Percentiles rank a stretch among this genome's conserved stretches.
These are phyloP conservation scores for Okamejei kenojei DNA, from an alignment of 2,797 vertebrate genomes.

Conservation along the genomic window DNA sequence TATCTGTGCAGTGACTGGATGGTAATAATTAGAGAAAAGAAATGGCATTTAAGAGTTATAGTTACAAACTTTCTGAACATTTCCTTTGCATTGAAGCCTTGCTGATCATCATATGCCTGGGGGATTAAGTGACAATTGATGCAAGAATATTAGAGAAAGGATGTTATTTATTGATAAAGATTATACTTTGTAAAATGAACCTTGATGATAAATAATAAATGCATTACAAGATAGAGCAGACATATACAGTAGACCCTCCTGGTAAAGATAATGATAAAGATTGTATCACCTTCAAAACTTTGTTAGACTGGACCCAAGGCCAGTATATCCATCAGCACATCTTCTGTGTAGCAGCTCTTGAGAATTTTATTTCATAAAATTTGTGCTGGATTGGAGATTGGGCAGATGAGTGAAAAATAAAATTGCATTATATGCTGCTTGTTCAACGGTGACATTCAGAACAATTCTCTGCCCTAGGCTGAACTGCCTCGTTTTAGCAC, in stretches of 20 bases:
- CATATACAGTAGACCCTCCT: neutral
- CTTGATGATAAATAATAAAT: neutral
- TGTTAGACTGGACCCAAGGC: neutral
- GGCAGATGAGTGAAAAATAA: neutral
- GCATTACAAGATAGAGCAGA: neutral
- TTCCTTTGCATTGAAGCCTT: neutral
- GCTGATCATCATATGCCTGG: neutral
- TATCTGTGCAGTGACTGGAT: neutral
- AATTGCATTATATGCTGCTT: neutral
- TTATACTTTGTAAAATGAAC: neutral
- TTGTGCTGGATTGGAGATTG: neutral
- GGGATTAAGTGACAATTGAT: neutral
- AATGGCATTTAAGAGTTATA: neutral
- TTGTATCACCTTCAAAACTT: neutral
- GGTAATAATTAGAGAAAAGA: neutral
- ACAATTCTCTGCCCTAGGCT: neutral
- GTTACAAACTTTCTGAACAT: neutral
- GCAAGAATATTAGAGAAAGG: neutral
- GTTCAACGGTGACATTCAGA: neutral
- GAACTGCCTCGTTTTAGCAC: neutral
- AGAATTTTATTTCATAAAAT: neutral
- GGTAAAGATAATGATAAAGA: neutral
- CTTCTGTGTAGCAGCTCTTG: neutral
- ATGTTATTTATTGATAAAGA: neutral
- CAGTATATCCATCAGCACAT: neutral